These are phyloP conservation scores for Calyptommatus sinebrachiatus DNA, from an alignment of 2,113 vertebrate genomes.

Conservation along the genomic window DNA sequence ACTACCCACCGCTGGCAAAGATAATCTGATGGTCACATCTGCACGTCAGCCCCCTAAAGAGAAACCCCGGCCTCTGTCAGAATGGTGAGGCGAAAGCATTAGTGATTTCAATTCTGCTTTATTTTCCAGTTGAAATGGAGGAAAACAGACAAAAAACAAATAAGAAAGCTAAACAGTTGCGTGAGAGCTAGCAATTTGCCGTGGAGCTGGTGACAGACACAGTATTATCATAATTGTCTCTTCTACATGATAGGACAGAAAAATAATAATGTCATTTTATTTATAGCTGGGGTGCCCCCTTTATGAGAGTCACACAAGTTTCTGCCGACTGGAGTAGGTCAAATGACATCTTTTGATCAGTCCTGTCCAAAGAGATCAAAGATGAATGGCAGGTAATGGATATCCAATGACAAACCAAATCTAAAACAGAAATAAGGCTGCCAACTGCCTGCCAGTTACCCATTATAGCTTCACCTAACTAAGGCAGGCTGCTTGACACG, in stretches of 20 bases:
- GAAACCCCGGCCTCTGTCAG: slow-evolving; percentile 66
- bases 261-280: slow-evolving; percentile 99
- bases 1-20: slow-evolving; percentile 66
- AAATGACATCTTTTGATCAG: slow-evolving; percentile 99
- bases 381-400: slow-evolving; percentile 98
- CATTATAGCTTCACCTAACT: slow-evolving; percentile 92
- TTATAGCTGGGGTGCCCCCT: slow-evolving; percentile 93
- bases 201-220: slow-evolving; percentile 87
- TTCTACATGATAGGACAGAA: slow-evolving; percentile 98
- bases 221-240: slow-evolving; percentile 99
- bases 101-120: slow-evolving; percentile 83
- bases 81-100: slow-evolving; percentile 78
- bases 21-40: slow-evolving; percentile 73
- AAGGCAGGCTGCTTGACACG: slow-evolving; percentile 88
- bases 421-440: slow-evolving; percentile 96
- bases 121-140: slow-evolving; percentile 86
- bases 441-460: slow-evolving; percentile 97
- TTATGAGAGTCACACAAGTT: slow-evolving; percentile 95
- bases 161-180: slow-evolving; percentile 86
- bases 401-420: slow-evolving; percentile 92
- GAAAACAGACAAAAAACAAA: slow-evolving; percentile 84
- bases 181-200: slow-evolving; percentile 88
- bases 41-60: slow-evolving; percentile 67
- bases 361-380: slow-evolving; percentile 99
- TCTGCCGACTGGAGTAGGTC: slow-evolving; percentile 91